These are phyloP conservation scores for Probaryconus sp. DNA, from an alignment of 1,140 invertebrate species.

Conservation along the genomic window DNA sequence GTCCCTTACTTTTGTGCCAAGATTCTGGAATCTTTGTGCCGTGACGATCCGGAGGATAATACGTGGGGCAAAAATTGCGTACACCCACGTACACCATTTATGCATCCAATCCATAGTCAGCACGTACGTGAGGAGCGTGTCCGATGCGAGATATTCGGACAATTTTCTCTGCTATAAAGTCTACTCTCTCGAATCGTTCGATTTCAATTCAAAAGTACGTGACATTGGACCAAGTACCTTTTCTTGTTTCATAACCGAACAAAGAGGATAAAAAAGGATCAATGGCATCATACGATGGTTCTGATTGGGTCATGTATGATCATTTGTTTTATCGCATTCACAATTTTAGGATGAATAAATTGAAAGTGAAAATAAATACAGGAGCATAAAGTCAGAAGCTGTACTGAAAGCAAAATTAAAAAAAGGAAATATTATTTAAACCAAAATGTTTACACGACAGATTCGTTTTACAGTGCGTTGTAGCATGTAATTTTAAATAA, in stretches of 20 bases:
- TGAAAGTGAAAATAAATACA: too few relatives aligned
- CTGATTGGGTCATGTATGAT: slow-evolving; percentile 30
- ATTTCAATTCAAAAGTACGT: slow-evolving; percentile 58
- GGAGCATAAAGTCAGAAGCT: too few relatives aligned
- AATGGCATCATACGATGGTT: slow-evolving; percentile 7
- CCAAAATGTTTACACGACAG: too few relatives aligned
- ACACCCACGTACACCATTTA: slow-evolving; percentile 67
- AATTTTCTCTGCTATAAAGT: slow-evolving; percentile 61
- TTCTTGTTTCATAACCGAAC: slow-evolving; percentile 43
- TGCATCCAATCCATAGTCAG: slow-evolving; percentile 65
- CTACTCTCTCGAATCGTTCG: slow-evolving; percentile 54
- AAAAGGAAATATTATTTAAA: too few relatives aligned
- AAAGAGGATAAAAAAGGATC: slow-evolving; percentile 13
- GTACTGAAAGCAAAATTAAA: too few relatives aligned
- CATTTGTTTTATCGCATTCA: slow-evolving; percentile 28
- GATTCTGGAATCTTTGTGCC: slow-evolving; percentile 53
- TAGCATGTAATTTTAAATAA: too few relatives aligned
- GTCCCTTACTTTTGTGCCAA: slow-evolving; percentile 48
- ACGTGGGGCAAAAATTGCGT: slow-evolving; percentile 63
- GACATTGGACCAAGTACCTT: slow-evolving; percentile 48
- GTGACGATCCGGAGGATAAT: slow-evolving; percentile 48
- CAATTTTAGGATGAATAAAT: slow-evolving; percentile 3
- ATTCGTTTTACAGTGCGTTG: too few relatives aligned
- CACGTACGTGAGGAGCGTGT: slow-evolving; percentile 62
- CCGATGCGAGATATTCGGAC: slow-evolving; percentile 61